Evolutionary conservation across 2,888 invertebrate genomes (phyloP), one percentile per base, ranked within the genome.

Genomic region (Tachina grossa): DNA sequence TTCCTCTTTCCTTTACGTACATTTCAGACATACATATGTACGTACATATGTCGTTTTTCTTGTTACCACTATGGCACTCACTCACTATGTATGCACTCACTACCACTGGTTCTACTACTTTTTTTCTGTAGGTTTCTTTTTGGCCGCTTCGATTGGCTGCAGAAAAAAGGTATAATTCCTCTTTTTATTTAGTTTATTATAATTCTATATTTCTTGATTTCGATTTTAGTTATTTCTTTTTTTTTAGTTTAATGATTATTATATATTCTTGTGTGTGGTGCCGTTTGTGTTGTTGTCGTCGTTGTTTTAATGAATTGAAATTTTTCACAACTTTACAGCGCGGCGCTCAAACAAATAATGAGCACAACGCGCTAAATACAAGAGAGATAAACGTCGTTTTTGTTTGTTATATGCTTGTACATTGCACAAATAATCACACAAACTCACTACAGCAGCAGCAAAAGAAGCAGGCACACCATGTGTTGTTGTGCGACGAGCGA

Each of bases 301-400:
- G 71, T 83, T 84, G 69, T 83, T 85, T 85, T 85, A 85, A 85
- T 83, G 85, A 85, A 85, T 83, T 85, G 68, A 85, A 90, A 80
- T 68, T 89, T 90, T 90, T 91, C 90, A 91, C 91, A 91, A 91
- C 91, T 91, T 91, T 90, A 91, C 91, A 91, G 90, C 91, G 90
- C 91, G 91, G 90, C 91, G 91, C 91, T 91, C 91, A 90, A 90
- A 91, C 90, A 90, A 91, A 91, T 91, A 91, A 91, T 91, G 91
- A 91, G 91, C 90, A 89, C 83, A 85, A 76, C 84, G 84, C 84
- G 84, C 81, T 84, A 57, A 80, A 77, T 81, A 84, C 83, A 86
- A 84, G 84, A 86, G 84, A 84, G 83, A 84, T 86, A 83, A 83
- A 86, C 81, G 86, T 86, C 84, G 80, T 81, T 86, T 83, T 86